Conservation (phyloP, 2,888 invertebrate species). For the Danaus chrysippus region DNA sequence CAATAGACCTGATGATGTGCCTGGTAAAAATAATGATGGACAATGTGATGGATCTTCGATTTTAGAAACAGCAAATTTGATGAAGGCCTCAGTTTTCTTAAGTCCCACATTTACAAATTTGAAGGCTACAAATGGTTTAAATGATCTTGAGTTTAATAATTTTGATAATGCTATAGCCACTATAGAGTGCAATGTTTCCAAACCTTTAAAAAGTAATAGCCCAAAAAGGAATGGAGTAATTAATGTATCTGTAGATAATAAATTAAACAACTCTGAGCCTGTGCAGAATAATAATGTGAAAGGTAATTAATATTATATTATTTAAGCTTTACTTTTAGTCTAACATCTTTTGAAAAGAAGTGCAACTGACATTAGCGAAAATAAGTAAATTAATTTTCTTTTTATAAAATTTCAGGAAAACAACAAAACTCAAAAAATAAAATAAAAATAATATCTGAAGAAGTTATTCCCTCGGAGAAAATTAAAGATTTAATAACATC, state of each 20-base stretch:
- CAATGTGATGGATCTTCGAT: conserved; percentile 46
- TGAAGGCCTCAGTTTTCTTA: conserved; percentile 64
- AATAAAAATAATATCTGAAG: conserved; percentile 21
- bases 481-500: conserved; percentile 40
- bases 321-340: no score
- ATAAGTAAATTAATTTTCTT: not conserved
- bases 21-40: conserved; percentile 12
- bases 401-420: not conserved
- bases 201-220: conserved; percentile 2
- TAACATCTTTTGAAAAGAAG: no score
- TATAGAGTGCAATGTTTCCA: conserved; percentile 1
- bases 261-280: not conserved
- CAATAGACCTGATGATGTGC: not conserved
- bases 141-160: conserved; percentile 16
- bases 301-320: not conserved
- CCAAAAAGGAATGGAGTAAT: not conserved
- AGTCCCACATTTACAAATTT: conserved; percentile 60
- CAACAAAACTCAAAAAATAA: conserved; percentile 11
- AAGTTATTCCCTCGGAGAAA: conserved; percentile 40
- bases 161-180: conserved; percentile 14
- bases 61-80: conserved; percentile 63
- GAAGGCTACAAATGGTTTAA: conserved; percentile 36
- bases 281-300: not conserved
- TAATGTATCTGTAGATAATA: not conserved
- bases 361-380: not conserved